Evolutionary conservation across 2,113 vertebrate species (phyloP).

Genomic region (Pitta sordida): DNA sequence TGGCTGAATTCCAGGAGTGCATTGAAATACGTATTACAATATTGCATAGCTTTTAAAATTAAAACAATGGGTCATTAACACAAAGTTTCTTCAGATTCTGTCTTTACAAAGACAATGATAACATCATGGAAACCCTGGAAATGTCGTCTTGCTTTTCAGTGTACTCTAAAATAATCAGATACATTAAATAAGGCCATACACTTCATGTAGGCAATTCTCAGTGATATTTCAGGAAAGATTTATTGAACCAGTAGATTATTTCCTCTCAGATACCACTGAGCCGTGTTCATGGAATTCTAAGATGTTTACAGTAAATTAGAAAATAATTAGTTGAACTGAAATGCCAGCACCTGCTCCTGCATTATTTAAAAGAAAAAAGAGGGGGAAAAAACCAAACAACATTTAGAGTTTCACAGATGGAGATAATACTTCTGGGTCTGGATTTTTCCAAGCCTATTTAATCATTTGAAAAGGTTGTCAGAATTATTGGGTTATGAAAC

Average conservation of each 20-base stretch:
- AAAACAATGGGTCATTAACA: neutral
- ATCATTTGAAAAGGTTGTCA: slow-evolving; percentile 56
- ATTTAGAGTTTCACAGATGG: slow-evolving; percentile 38
- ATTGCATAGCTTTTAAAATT: neutral
- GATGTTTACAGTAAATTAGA: slow-evolving; percentile 73
- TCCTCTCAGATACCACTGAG: slow-evolving; percentile 63
- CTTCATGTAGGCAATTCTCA: slow-evolving; percentile 46
- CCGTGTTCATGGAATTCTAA: slow-evolving; percentile 55
- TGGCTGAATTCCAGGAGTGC: neutral
- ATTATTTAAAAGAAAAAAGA: slow-evolving; percentile 56
- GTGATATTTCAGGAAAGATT: slow-evolving; percentile 59
- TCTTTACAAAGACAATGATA: neutral
- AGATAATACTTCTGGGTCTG: slow-evolving; percentile 43
- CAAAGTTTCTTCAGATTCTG: neutral
- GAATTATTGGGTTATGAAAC: slow-evolving; percentile 46
- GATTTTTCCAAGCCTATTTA: slow-evolving; percentile 40
- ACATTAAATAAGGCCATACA: slow-evolving; percentile 8
- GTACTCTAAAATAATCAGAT: neutral
- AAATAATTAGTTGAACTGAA: slow-evolving; percentile 70
- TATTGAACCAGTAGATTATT: slow-evolving; percentile 65
- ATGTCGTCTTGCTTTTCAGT: neutral
- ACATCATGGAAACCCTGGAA: neutral
- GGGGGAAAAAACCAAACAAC: neutral
- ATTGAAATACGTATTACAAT: neutral
- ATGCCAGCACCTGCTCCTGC: slow-evolving; percentile 67